phyloP scores from a whole-genome alignment of 2,113 vertebrate species.

The Larimichthys crocea region DNA sequence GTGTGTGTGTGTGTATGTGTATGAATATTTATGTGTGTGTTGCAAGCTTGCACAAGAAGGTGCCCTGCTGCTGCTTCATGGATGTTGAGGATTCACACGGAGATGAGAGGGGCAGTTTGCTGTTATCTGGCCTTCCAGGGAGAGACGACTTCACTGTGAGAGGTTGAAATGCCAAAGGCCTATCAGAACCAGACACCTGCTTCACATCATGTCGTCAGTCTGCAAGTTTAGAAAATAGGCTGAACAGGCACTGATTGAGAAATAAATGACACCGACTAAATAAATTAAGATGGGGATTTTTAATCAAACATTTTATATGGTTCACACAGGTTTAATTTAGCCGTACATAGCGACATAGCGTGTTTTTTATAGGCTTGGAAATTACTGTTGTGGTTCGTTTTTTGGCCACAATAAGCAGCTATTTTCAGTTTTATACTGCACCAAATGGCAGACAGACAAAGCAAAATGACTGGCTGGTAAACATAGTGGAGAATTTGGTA shows the following conservation, averaged over 20 bases:
- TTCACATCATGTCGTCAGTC: constrained; percentile 23
- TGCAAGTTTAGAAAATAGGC: constrained; percentile 3
- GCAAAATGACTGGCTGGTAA: neutral
- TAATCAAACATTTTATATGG: no score
- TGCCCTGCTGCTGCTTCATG: constrained; percentile 15
- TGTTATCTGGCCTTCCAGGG: constrained; percentile 39
- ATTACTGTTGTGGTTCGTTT: neutral
- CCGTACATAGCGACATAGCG: neutral
- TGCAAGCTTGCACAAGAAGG: constrained; percentile 27
- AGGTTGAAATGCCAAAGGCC: constrained; percentile 30
- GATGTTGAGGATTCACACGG: constrained; percentile 1
- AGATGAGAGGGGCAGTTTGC: constrained; percentile 34
- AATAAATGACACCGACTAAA: neutral
- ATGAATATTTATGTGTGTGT: constrained; percentile 53
- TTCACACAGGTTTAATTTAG: neutral
- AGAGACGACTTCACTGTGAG: constrained; percentile 16
- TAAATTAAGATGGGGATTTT: neutral
- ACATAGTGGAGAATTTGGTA: neutral
- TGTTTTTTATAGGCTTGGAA: neutral
- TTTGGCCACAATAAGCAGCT: neutral
- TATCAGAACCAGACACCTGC: constrained; percentile 43
- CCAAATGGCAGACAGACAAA: neutral
- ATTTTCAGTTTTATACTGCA: neutral
- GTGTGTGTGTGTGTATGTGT: constrained; percentile 18
- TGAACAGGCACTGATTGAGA: neutral